Base-by-base conservation (phyloP, 2,797 vertebrate species). In the Ctenochaetus hawaiiensis region DNA sequence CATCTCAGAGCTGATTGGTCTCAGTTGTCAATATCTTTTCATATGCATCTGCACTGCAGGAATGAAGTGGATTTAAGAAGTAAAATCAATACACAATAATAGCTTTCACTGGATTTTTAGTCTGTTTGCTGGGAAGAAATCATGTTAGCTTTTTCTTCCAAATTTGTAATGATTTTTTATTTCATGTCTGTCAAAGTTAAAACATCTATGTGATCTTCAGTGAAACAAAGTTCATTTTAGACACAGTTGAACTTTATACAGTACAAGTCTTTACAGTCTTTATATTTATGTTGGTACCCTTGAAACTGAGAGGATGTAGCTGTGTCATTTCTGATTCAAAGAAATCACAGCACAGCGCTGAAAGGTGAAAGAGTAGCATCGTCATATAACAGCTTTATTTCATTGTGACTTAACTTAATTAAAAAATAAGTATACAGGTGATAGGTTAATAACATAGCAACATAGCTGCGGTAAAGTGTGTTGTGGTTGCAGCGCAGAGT, bases 1-100 rank as follows among this genome's bases (percentile, higher is more conserved):
- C 10, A 20, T 41, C 9, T 11, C 20, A 23, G 67, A 5, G 20
- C 14, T n/a, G 26, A 65, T 41, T 51, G 26, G 22, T 71, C 49
- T 56, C 37, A 47, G 13, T 30, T 51, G 51, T 48, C 26, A 63
- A 57, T 49, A 58, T 58, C 41, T 53, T 68, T 77, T 59, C 39
- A 54, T 77, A 62, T 86, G 69, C 65, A 71, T 80, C 47, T 14
- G 6, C 43, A 34, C 34, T 23, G 51, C 39, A 54, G n/a, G 9
- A 6, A 5, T 63, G 23, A 56, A 20, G 56, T n/a, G 13, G 16
- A 67, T 67, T 67, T 47, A 22, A 23, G 45, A 78, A 57, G 61
- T 61, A 30, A 61, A 77, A 76, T 82, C 77, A 54, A 80, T 78
- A 69, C 13, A 74, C n/a, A 81, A 65, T 69, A n/a, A 71, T 6